These are phyloP conservation scores for Artemia sinica DNA, from an alignment of 2,888 invertebrate genomes.

Conservation along the genomic window DNA sequence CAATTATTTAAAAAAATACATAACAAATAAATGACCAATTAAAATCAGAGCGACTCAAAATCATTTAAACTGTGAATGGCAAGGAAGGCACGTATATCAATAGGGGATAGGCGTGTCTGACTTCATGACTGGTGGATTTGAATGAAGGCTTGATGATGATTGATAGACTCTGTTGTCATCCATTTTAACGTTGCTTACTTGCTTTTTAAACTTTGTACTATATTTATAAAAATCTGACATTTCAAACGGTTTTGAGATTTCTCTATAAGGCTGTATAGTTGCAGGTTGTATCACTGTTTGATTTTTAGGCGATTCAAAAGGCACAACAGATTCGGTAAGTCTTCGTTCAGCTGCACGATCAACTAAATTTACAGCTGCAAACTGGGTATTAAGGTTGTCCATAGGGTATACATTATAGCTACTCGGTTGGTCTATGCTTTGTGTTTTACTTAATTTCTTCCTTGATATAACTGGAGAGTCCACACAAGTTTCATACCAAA, in stretches of 20 bases:
- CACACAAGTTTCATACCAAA: constrained; percentile 50
- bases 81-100: too few relatives aligned
- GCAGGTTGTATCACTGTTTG: constrained; percentile 70
- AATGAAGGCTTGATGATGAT: background rate
- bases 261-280: constrained; percentile 74
- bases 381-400: constrained; percentile 16
- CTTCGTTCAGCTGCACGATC: constrained; percentile 16
- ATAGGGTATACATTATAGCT: constrained; percentile 26
- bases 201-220: constrained; percentile 74
- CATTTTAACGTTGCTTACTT: constrained; percentile 25
- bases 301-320: constrained; percentile 59
- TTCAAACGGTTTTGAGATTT: constrained; percentile 90
- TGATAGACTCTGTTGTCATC: background rate
- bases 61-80: too few relatives aligned
- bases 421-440: constrained; percentile 18
- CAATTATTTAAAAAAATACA: too few relatives aligned
- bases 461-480: constrained; percentile 38
- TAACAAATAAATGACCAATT: too few relatives aligned
- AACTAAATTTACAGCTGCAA: constrained; percentile 11
- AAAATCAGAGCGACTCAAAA: too few relatives aligned
- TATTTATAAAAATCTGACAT: constrained; percentile 97
- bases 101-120: too few relatives aligned
- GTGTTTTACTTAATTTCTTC: constrained; percentile 21
- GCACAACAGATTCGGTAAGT: constrained; percentile 32
- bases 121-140: too few relatives aligned